These are phyloP conservation scores for Dissostichus mawsoni DNA, from an alignment of 2,113 vertebrate genomes.

Conservation along the genomic window DNA sequence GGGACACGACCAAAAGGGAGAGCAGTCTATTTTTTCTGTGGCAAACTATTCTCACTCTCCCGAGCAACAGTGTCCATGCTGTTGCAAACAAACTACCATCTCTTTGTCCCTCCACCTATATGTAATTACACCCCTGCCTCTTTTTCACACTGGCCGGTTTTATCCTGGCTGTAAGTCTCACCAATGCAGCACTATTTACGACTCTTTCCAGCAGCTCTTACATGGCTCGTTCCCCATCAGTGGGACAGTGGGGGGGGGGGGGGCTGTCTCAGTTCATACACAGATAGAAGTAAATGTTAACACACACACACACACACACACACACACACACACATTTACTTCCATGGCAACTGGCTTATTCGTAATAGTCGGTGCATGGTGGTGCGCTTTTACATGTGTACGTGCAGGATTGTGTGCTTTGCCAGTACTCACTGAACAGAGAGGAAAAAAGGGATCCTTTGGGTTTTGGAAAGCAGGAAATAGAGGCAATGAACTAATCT, in stretches of 20 bases:
- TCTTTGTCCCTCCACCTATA: constrained; percentile 52
- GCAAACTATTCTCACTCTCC: constrained; percentile 47
- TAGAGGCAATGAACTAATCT: neutral
- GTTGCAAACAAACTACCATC: constrained; percentile 57
- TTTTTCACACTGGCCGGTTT: constrained; percentile 54
- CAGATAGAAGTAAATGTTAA: neutral
- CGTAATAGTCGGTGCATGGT: neutral
- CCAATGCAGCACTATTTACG: constrained; percentile 24
- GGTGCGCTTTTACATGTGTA: neutral
- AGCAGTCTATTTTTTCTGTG: constrained; percentile 29
- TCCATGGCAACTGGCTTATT: constrained; percentile 35
- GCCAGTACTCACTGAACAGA: neutral
- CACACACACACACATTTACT: neutral
- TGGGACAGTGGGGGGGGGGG: constrained; percentile 5
- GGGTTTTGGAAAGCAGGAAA: constrained; percentile 3
- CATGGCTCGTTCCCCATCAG: constrained; percentile 33
- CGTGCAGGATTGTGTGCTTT: constrained; percentile 3
- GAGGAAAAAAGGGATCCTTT: neutral
- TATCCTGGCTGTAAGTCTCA: constrained; percentile 38
- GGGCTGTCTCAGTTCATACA: constrained; percentile 20
- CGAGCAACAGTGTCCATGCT: constrained; percentile 50
- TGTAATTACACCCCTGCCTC: constrained; percentile 57
- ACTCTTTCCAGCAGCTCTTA: constrained; percentile 29
- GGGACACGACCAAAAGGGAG: constrained; percentile 19
- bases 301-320: neutral